These are phyloP conservation scores for Coelopa frigida DNA, from an alignment of 1,140 invertebrate species.

Conservation along the genomic window DNA sequence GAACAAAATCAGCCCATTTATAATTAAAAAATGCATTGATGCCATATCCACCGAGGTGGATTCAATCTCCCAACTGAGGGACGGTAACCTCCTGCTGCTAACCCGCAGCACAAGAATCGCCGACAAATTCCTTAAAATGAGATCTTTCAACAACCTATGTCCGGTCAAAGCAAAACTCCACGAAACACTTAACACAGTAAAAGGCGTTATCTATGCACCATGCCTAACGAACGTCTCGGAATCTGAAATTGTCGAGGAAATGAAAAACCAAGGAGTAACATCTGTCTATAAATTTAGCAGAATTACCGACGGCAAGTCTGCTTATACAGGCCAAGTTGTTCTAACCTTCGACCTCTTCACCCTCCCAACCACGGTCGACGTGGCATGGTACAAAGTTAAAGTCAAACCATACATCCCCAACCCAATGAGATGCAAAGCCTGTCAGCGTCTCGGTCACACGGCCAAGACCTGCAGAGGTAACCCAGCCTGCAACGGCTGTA, in stretches of 20 bases:
- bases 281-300: slow-evolving; percentile 4
- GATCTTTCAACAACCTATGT: slow-evolving; percentile 4
- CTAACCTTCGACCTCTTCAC: slow-evolving; percentile 2
- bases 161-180: slow-evolving; percentile 6
- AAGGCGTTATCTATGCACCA: slow-evolving; percentile 3
- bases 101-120: not conserved
- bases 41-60: too few species aligned
- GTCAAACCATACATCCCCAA: slow-evolving; percentile 5
- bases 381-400: slow-evolving; percentile 7
- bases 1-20: slow-evolving; percentile 6
- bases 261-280: slow-evolving; percentile 2
- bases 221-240: too few species aligned
- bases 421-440: slow-evolving; percentile 9
- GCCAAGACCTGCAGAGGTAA: not conserved
- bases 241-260: slow-evolving; percentile 2
- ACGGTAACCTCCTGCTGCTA: slow-evolving; percentile 4
- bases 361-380: not conserved
- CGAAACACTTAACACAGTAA: slow-evolving; percentile 5
- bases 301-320: not conserved
- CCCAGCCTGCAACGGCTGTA: slow-evolving; percentile 5
- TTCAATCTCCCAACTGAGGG: slow-evolving; percentile 6
- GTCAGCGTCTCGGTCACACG: slow-evolving; percentile 5
- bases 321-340: not conserved
- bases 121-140: slow-evolving; percentile 7
- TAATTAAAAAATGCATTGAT: slow-evolving; percentile 6